Evolutionary conservation across 2,113 vertebrate genomes (phyloP), one percentile per base, ranked within the genome.

Genomic region (Coturnix japonica): DNA sequence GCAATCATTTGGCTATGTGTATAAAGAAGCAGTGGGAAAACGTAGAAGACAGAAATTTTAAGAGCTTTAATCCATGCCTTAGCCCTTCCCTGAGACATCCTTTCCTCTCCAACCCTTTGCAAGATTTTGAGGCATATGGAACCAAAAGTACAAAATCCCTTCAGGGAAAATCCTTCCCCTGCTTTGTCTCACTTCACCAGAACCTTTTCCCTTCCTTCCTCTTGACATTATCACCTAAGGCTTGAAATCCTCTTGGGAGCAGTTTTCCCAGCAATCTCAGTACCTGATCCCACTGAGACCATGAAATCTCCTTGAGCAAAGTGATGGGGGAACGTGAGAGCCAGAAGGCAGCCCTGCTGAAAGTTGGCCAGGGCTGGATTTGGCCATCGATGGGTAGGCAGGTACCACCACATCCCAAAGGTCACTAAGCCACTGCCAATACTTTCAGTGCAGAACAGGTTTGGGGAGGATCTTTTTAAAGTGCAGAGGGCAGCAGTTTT

Each of bases 401-500:
- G 92, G 84, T 47, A 87, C 75, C 18, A 64, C 53, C 57, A 44
- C 1, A 1, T 78, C 81, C 79, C 3, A 0, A 65, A 87, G 65
- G 79, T 80, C 23, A 5, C 43, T 33, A 60, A 81, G 53, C 26
- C 66, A 44, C 66, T 54, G 53, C 74, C 95, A 87, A 41, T 22
- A 7, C 80, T 93, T 88, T 87, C 73, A 0, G 0, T 60, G 66
- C 23, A 43, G 35, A 61, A 44, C 74, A 89, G 71, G n/a, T 7
- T 81, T 47, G 60, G 86, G 93, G 89, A 93, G 91, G 92, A 67
- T 53, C 51, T 72, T 53, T 77, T 61, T 33, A 46, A 90, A 95
- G 83, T 89, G 80, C 87, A 73, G 35, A 94, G 92, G 76, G 89
- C 76, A 95, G 95, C 70, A 88, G 67, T 97, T 97, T 97, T 95